Percentiles rank a stretch among this genome's conserved stretches.
These are phyloP conservation scores for Azemiops feae DNA, from an alignment of 2,113 vertebrate genomes.

Conservation along the genomic window DNA sequence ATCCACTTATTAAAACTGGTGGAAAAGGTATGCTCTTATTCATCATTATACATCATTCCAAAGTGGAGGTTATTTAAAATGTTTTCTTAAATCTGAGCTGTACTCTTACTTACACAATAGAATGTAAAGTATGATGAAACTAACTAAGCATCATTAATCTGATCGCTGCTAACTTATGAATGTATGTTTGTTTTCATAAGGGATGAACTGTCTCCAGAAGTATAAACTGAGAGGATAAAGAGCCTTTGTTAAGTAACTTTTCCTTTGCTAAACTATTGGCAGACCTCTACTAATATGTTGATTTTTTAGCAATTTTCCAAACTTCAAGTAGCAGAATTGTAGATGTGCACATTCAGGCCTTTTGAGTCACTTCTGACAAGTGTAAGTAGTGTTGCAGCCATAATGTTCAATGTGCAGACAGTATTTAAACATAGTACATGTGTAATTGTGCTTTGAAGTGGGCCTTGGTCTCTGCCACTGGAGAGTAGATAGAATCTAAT, in stretches of 20 bases:
- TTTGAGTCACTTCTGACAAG: not conserved
- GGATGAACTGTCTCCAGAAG: too few relatives aligned
- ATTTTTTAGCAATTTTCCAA: not conserved
- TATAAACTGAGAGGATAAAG: not conserved
- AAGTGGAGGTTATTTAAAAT: too few relatives aligned
- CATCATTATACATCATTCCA: too few relatives aligned
- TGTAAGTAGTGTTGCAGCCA: not conserved
- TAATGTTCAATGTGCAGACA: not conserved
- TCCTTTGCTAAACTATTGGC: not conserved
- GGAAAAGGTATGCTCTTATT: not conserved
- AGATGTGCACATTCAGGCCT: too few relatives aligned
- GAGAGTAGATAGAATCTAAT: not conserved
- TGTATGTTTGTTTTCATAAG: too few relatives aligned
- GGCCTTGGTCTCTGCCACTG: not conserved
- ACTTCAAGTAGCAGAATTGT: not conserved
- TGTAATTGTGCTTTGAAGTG: not conserved
- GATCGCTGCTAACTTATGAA: too few relatives aligned
- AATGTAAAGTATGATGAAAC: too few relatives aligned
- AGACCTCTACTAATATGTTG: not conserved
- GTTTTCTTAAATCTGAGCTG: too few relatives aligned
- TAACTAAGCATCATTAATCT: too few relatives aligned
- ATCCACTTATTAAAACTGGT: not conserved
- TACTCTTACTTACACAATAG: too few relatives aligned
- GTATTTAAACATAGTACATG: not conserved
- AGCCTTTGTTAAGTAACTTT: not conserved